Conservation (phyloP, 2,888 invertebrate genomes). For the Poecilus cupreus region DNA sequence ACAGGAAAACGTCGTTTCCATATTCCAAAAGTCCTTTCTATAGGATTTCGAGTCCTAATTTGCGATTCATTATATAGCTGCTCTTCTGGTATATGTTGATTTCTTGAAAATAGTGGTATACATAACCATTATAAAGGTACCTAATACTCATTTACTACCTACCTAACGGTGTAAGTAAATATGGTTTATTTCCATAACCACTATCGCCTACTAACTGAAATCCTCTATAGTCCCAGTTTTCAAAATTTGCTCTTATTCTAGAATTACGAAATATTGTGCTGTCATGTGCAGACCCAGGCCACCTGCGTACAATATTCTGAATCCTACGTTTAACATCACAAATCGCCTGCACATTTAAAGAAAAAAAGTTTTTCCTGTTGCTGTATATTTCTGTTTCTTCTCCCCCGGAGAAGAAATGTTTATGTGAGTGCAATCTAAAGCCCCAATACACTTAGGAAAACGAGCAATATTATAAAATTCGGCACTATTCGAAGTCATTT, state of each 20-base stretch:
- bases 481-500: not conserved
- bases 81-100: too few species aligned
- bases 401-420: not conserved
- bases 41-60: not conserved
- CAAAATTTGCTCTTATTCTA: conserved; percentile 22
- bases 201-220: not conserved
- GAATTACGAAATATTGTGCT: conserved; percentile 59
- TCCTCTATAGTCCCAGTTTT: conserved; percentile 23
- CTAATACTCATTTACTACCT: too few species aligned
- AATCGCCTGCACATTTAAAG: conserved; percentile 64
- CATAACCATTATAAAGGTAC: too few species aligned
- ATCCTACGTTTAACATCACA: conserved; percentile 63
- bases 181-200: not conserved
- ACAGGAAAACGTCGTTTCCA: conserved; percentile 34
- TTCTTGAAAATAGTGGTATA: too few species aligned
- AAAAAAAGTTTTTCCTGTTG: too few species aligned
- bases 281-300: conserved; percentile 65
- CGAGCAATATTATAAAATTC: conserved; percentile 56
- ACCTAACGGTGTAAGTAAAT: conserved; percentile 4
- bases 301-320: conserved; percentile 64
- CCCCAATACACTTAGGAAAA: conserved; percentile 57
- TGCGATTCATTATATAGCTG: not conserved
- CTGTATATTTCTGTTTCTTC: too few species aligned
- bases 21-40: not conserved
- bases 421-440: conserved; percentile 54